Conservation (phyloP, 2,113 vertebrate genomes). For the Rhynchomys soricoides region DNA sequence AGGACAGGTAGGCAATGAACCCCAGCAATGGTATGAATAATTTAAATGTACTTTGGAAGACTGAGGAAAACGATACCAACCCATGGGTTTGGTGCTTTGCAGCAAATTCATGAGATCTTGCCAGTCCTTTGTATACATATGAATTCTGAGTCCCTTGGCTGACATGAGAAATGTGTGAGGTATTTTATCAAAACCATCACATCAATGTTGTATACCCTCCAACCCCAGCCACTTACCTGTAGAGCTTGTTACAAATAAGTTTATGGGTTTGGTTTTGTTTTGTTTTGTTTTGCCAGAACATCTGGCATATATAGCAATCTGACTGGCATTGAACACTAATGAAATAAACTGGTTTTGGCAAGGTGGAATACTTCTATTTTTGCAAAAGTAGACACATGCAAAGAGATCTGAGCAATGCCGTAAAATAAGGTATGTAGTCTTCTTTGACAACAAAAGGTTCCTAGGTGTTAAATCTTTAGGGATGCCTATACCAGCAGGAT, state of each 20-base stretch:
- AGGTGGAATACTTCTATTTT: slow-evolving; percentile 7
- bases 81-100: neutral
- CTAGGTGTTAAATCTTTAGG: neutral
- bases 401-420: neutral
- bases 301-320: neutral
- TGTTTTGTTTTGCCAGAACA: neutral
- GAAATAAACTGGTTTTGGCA: neutral
- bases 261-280: neutral
- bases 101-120: neutral
- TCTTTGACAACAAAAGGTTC: neutral
- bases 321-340: neutral
- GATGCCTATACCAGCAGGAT: neutral
- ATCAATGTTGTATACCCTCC: neutral
- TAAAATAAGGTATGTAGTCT: neutral
- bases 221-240: neutral
- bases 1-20: neutral
- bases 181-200: neutral
- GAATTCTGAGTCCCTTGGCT: neutral
- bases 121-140: neutral
- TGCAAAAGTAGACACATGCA: neutral
- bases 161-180: neutral
- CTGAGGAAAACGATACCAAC: neutral
- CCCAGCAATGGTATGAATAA: neutral
- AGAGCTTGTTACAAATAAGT: neutral
- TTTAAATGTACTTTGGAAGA: neutral